phyloP scores from a whole-genome alignment of 2,888 invertebrate genomes.

The Coronaproctus castanopsis region DNA sequence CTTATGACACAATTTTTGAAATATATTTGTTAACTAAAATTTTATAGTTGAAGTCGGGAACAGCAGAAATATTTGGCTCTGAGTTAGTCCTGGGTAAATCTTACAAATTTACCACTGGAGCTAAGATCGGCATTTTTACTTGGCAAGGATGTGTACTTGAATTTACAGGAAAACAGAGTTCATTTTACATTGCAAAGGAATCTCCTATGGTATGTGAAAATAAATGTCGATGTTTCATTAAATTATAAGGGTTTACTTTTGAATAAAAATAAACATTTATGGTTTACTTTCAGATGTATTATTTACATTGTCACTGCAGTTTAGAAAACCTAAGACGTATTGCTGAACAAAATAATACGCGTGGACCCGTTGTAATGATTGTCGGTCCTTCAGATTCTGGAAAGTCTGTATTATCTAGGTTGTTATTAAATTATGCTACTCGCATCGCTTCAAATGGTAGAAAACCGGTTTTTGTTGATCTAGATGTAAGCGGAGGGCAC shows the following conservation, averaged over 20 bases:
- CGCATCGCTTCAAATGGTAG: slow-evolving; percentile 43
- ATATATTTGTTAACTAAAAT: no score
- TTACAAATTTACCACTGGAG: slow-evolving; percentile 70
- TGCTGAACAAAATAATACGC: slow-evolving; percentile 47
- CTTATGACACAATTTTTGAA: background rate
- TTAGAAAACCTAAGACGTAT: slow-evolving; percentile 70
- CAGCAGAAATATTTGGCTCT: slow-evolving; percentile 91
- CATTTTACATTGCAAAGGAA: slow-evolving; percentile 83
- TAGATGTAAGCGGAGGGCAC: slow-evolving; percentile 87
- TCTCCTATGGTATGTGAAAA: slow-evolving; percentile 64
- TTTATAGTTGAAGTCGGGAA: slow-evolving; percentile 67
- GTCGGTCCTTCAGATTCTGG: slow-evolving; percentile 93
- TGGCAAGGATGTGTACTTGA: slow-evolving; percentile 86
- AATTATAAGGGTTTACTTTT: slow-evolving; percentile 12
- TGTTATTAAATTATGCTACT: slow-evolving; percentile 87
- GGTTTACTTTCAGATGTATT: slow-evolving; percentile 44
- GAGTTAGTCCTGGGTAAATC: slow-evolving; percentile 82
- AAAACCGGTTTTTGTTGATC: slow-evolving; percentile 76
- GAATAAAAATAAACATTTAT: slow-evolving; percentile 22
- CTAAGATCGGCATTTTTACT: slow-evolving; percentile 88
- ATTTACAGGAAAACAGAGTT: slow-evolving; percentile 53
- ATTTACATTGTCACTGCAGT: slow-evolving; percentile 87
- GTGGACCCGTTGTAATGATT: slow-evolving; percentile 71
- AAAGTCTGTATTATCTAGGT: slow-evolving; percentile 71
- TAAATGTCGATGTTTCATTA: background rate